Percentiles rank a stretch among this genome's conserved stretches.
Evolutionary conservation across 2,888 invertebrate species (phyloP).

Genomic region (Idaea aversata): DNA sequence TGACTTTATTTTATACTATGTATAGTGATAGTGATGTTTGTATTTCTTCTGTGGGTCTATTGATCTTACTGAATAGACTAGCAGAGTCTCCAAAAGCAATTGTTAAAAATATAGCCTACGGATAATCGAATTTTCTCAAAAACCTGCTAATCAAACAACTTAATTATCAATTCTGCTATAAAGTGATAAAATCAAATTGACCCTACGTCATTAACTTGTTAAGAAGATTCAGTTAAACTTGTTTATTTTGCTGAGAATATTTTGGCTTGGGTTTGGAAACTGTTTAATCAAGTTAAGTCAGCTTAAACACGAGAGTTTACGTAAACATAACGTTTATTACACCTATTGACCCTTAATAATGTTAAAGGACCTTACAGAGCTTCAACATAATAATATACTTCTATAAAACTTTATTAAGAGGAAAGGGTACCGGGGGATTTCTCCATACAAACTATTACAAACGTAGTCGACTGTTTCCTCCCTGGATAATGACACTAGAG

Average conservation of each 20-base stretch:
- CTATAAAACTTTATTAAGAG: neutral
- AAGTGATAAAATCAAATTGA: neutral
- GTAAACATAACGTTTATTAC: neutral
- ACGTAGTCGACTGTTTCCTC: too few relatives aligned
- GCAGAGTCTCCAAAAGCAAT: neutral
- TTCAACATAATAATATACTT: neutral
- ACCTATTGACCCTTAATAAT: conserved; percentile 1
- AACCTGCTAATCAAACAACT: neutral
- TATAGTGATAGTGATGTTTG: too few relatives aligned
- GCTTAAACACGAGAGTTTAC: neutral
- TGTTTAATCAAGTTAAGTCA: conserved; percentile 1
- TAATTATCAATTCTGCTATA: neutral
- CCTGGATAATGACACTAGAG: too few relatives aligned
- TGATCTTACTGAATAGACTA: neutral
- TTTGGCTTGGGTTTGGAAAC: neutral
- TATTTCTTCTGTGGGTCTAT: neutral
- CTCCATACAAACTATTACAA: too few relatives aligned
- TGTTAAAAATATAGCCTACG: neutral
- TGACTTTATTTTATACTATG: too few relatives aligned
- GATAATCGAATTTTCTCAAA: neutral
- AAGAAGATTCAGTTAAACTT: neutral
- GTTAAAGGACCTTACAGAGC: neutral
- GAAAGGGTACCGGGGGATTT: too few relatives aligned
- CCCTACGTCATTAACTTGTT: neutral
- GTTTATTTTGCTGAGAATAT: neutral